phyloP scores from a whole-genome alignment of 2,797 vertebrate genomes.

The Arctocebus calabarensis region DNA sequence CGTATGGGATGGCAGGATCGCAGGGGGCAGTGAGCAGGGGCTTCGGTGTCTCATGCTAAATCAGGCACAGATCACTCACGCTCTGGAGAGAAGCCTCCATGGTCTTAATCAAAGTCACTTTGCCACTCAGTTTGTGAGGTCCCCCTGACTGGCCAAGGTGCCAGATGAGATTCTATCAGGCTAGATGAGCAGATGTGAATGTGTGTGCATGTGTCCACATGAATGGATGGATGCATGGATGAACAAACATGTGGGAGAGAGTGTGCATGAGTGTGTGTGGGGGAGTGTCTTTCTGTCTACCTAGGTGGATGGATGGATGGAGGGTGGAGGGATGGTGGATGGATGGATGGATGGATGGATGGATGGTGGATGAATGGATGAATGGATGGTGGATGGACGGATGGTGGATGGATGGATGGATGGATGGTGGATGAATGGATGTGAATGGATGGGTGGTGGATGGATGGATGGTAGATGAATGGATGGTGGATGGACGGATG shows the following conservation, averaged over 20 bases:
- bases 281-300: background rate
- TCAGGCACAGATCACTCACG: background rate
- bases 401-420: no score
- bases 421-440: no score
- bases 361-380: no score
- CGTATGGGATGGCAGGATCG: fast-evolving
- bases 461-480: background rate
- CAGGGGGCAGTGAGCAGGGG: background rate
- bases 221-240: background rate
- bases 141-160: background rate
- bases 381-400: no score
- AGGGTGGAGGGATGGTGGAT: no score
- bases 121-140: background rate
- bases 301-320: background rate
- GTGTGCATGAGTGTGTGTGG: background rate
- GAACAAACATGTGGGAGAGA: background rate
- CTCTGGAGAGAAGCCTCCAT: background rate
- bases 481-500: no score
- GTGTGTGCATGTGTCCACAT: background rate
- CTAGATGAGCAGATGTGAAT: no score
- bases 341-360: no score
- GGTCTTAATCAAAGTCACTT: background rate
- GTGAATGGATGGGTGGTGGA: fast-evolving
- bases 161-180: fast-evolving
- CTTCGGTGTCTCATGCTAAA: background rate